Evolutionary conservation across 35 echinoderm and acorn worm genomes (phyloP).

Genomic region (Lytechinus variegatus): DNA sequence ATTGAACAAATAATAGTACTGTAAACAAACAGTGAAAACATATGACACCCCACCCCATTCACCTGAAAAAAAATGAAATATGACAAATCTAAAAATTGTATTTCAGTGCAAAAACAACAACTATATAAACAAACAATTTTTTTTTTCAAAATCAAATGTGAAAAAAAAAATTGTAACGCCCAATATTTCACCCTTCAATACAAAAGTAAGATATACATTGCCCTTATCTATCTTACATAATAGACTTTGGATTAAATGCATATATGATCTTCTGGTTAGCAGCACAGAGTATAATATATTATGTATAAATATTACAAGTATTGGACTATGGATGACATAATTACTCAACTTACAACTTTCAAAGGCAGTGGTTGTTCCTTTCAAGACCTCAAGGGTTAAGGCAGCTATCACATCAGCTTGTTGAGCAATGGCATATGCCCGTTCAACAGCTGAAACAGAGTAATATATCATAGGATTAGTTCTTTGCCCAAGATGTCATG

Average conservation of each 20-base stretch:
- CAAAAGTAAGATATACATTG: not conserved
- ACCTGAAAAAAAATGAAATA: no score
- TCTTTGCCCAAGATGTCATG: not conserved
- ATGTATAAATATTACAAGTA: not conserved
- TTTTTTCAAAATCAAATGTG: no score
- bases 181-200: no score
- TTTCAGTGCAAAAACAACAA: no score
- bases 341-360: slow-evolving; percentile 75
- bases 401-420: slow-evolving; percentile 96
- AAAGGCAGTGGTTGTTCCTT: slow-evolving; percentile 98
- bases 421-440: slow-evolving; percentile 73
- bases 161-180: no score
- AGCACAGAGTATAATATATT: not conserved
- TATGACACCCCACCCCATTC: no score
- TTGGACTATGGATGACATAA: not conserved
- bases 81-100: not conserved
- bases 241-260: no score
- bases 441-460: slow-evolving; percentile 75
- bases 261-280: not conserved
- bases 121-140: no score
- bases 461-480: not conserved
- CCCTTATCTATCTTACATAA: not conserved
- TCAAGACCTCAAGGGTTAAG: slow-evolving; percentile 89
- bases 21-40: not conserved
- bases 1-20: not conserved